Base-by-base conservation (phyloP, 37 sponge, comb jelly and placozoan species). In the Agelas oroides region DNA sequence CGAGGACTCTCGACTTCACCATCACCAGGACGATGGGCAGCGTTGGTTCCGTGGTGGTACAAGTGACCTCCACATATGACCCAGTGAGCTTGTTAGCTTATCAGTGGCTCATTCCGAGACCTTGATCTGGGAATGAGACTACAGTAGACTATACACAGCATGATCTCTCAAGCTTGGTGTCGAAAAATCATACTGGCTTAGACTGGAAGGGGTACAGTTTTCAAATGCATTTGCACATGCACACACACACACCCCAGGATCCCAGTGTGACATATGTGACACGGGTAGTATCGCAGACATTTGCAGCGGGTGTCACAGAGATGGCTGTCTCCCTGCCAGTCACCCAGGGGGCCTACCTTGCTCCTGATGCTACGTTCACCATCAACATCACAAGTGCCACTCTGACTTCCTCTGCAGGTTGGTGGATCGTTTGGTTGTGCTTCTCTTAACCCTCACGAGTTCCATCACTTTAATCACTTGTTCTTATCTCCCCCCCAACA, bases 331-430 rank as follows among this genome's bases (percentile, higher is more conserved):
- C 35, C 20, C 83, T 91, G 0, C 78, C 87, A 2, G 63, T 91
- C n/a, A 28, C 69, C 20, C 46, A 34, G 36, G 69, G 35, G 28
- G 83, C 90, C 27, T 89, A 78, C 74, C 71, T 93, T 1, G 64
- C 86, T 59, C 73, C 86, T 41, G 89, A 87, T 6, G 30, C 80
- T 0, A 25, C 58, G 32, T 66, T 89, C 55, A 85, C 77, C 30
- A 56, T 89, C n/a, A 25, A 86, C 68, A 81, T 93, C 39, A 78
- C 79, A 32, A 85, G 30, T 27, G 79, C 65, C 20, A 75, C 76
- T 6, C 25, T 90, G 23, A 65, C 38, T 38, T 19, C 73, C 11
- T 52, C 46, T 46, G 6, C 46, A 46, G 46, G 46, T 46, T 3
- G 46, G 46, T 8, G n/a, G n/a, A n/a, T n/a, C n/a, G n/a, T n/a